phyloP scores from a whole-genome alignment of 2,888 invertebrate genomes.

The Tenthredo scrophulariae region DNA sequence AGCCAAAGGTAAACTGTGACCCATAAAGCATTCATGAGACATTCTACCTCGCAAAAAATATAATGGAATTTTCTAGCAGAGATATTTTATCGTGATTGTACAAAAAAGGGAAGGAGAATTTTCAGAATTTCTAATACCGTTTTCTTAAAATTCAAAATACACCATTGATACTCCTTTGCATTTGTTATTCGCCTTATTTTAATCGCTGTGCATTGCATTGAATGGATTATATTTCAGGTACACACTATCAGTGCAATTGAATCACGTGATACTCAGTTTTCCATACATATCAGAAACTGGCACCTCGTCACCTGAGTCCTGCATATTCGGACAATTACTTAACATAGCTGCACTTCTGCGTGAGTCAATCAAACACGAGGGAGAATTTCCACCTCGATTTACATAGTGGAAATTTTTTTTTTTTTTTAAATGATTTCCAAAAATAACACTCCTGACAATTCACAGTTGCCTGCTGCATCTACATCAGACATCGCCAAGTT shows the following conservation, averaged over 20 bases:
- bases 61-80: not conserved
- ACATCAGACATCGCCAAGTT: slow-evolving; percentile 81
- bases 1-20: slow-evolving; percentile 14
- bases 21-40: not conserved
- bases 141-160: not conserved
- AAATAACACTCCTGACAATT: slow-evolving; percentile 49
- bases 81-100: too few species aligned
- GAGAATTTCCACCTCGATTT: not conserved
- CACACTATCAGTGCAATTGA: slow-evolving; percentile 78
- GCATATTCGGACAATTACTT: slow-evolving; percentile 82
- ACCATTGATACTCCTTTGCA: too few species aligned
- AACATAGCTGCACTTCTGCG: slow-evolving; percentile 80
- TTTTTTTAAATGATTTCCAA: not conserved
- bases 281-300: slow-evolving; percentile 83
- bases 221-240: slow-evolving; percentile 74
- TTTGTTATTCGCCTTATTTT: not conserved
- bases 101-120: not conserved
- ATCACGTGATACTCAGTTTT: slow-evolving; percentile 80
- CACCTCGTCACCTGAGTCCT: slow-evolving; percentile 82
- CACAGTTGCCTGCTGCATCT: slow-evolving; percentile 80
- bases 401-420: too few species aligned
- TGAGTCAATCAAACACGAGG: slow-evolving; percentile 68
- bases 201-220: not conserved
- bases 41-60: not conserved
- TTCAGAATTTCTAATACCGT: not conserved